Evolutionary conservation across 2,113 vertebrate genomes (phyloP), one percentile per base, ranked within the genome.

Genomic region (Carollia perspicillata): DNA sequence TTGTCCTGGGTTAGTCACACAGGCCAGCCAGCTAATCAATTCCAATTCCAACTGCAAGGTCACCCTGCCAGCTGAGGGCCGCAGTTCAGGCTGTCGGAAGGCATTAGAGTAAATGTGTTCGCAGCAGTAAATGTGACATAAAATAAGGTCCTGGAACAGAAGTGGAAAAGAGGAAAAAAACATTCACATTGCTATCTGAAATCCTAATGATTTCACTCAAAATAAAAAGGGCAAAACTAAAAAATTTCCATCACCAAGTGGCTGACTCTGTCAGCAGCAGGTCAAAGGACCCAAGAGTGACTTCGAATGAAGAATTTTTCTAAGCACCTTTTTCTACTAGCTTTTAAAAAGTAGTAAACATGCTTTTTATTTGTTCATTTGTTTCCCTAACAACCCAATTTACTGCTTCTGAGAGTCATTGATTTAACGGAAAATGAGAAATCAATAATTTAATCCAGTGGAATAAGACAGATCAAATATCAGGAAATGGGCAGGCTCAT

Each of bases 61-160:
- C 47, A 14, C 72, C 23, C 16, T 79, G 49, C n/a, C 85, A 60
- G 77, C 17, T n/a, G 8, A 96, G 0, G 8, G 44, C 83, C 89
- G 60, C 0, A 0, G 71, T 77, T 74, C 88, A 93, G 69, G 17
- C 86, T 97, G 86, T 97, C 92, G 86, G 53, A 96, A 97, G 23
- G 94, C 68, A 49, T 96, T 95, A 97, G 8, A 35, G 42, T 17
- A 96, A 97, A 96, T 35, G 89, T 33, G 72, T 93, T 49, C 72
- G 84, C 71, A 84, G 71, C 84, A 92, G 93, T 90, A 94, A 95
- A 86, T 13, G 20, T 60, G 35, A 60, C 84, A 91, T 72, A 71
- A 95, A 95, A 96, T 17, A 33, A 44, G 79, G 7, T 0, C 33
- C 83, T 44, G 17, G 22, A 63, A 78, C 40, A 49, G 68, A 68